These are phyloP conservation scores for Hucho hucho DNA, from an alignment of 2,113 vertebrate species.

Conservation along the genomic window DNA sequence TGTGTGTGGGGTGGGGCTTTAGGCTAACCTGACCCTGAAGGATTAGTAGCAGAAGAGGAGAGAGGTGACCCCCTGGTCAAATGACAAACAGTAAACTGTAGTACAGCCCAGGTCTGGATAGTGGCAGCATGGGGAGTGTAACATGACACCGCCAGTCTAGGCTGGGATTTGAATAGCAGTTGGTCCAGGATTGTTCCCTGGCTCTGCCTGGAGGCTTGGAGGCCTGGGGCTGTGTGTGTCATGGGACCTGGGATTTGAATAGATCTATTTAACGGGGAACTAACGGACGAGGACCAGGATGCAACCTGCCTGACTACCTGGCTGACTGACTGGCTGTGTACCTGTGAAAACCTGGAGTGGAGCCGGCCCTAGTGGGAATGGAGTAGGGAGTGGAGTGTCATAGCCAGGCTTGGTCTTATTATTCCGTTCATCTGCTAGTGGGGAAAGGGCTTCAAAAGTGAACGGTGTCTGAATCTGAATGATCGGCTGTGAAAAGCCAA, in stretches of 20 bases:
- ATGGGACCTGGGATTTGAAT: slow-evolving; percentile 50
- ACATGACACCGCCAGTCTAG: slow-evolving; percentile 46
- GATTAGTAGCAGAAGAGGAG: too few relatives aligned
- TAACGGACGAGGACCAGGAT: slow-evolving; percentile 20
- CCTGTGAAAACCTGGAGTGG: slow-evolving; percentile 49
- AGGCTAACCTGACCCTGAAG: too few relatives aligned
- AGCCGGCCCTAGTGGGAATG: too few relatives aligned
- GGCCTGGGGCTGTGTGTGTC: slow-evolving; percentile 37
- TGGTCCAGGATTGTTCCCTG: slow-evolving; percentile 29
- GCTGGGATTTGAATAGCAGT: slow-evolving; percentile 63
- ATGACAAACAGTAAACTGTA: slow-evolving; percentile 18
- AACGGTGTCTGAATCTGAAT: too few relatives aligned
- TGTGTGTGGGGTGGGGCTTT: too few relatives aligned
- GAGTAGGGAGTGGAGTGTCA: too few relatives aligned
- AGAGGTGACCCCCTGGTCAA: slow-evolving; percentile 20
- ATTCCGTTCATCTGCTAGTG: too few relatives aligned
- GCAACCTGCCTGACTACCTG: neutral
- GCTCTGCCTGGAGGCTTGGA: too few relatives aligned
- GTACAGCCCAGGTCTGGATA: neutral
- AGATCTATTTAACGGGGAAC: slow-evolving; percentile 34
- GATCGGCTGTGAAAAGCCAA: too few relatives aligned
- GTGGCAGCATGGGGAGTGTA: slow-evolving; percentile 25
- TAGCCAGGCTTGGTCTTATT: too few relatives aligned
- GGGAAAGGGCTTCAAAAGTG: too few relatives aligned
- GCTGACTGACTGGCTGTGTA: slow-evolving; percentile 41